A percentile compares a stretch with the other conserved stretches of the same genome.
Evolutionary conservation across 2,797 vertebrate genomes (phyloP).

Genomic region (Acipenser transmontanus): DNA sequence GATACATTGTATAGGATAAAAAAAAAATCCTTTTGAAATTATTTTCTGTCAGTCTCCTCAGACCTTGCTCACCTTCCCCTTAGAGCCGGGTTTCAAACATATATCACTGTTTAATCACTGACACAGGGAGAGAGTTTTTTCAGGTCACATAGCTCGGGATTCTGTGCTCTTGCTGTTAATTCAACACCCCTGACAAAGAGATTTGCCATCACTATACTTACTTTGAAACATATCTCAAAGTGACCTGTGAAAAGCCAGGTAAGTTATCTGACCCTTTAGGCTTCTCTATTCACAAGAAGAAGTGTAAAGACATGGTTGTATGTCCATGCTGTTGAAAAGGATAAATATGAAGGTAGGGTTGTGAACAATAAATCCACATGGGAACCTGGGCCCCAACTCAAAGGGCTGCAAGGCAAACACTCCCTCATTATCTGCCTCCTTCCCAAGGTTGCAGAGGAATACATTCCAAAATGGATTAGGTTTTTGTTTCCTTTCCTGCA

Average conservation of each 20-base stretch:
- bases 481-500: slow-evolving; percentile 20
- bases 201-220: too few species aligned
- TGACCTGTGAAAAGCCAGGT: too few species aligned
- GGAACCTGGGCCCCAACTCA: slow-evolving; percentile 32
- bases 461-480: slow-evolving; percentile 51
- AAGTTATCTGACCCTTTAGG: too few species aligned
- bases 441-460: slow-evolving; percentile 50
- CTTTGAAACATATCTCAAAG: too few species aligned
- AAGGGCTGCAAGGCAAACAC: slow-evolving; percentile 37
- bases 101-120: background rate
- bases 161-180: too few species aligned
- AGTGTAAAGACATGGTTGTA: background rate
- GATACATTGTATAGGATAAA: too few species aligned
- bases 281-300: too few species aligned
- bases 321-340: slow-evolving; percentile 8
- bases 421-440: slow-evolving; percentile 50
- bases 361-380: slow-evolving; percentile 19
- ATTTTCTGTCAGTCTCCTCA: too few species aligned
- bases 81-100: background rate
- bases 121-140: background rate
- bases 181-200: too few species aligned
- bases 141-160: too few species aligned
- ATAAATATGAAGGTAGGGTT: slow-evolving; percentile 10
- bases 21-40: too few species aligned
- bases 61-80: too few species aligned